Conservation (phyloP, 2,888 invertebrate species). For the Geotrupes spiniger region DNA sequence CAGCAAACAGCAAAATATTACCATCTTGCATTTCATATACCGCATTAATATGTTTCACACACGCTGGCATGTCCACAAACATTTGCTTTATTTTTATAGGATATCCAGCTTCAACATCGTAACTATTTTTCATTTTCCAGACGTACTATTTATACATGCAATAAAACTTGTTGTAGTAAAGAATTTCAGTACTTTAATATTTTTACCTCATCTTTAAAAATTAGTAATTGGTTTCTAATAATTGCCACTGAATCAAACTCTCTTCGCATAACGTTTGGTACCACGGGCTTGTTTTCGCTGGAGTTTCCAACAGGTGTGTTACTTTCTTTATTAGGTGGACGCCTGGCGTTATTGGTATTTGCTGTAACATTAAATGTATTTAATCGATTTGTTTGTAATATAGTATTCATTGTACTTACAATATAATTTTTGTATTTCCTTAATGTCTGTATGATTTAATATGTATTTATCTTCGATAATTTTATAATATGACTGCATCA, state of each 20-base stretch:
- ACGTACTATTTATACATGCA: constrained; percentile 60
- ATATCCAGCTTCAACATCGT: constrained; percentile 51
- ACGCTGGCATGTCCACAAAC: constrained; percentile 60
- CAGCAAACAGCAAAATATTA: constrained; percentile 65
- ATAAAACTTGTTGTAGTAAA: too few species aligned
- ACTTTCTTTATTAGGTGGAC: too few species aligned
- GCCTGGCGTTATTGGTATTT: too few species aligned
- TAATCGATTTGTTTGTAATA: too few species aligned
- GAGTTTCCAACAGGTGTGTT: too few species aligned
- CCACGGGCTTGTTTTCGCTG: too few species aligned
- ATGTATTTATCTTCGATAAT: constrained; percentile 46
- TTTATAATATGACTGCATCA: constrained; percentile 79
- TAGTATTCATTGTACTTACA: too few species aligned
- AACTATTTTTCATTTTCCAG: constrained; percentile 60
- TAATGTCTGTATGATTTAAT: constrained; percentile 69
- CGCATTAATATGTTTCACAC: constrained; percentile 61
- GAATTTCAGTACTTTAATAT: too few species aligned
- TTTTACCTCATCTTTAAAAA: constrained; percentile 60
- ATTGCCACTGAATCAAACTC: constrained; percentile 67
- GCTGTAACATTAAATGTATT: too few species aligned
- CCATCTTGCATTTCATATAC: constrained; percentile 69
- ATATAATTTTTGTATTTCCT: constrained; percentile 72
- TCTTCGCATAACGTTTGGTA: too few species aligned
- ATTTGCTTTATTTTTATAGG: constrained; percentile 58
- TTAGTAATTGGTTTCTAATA: constrained; percentile 58